phyloP scores from a whole-genome alignment of 1,140 invertebrate species.

The Triops cancriformis region DNA sequence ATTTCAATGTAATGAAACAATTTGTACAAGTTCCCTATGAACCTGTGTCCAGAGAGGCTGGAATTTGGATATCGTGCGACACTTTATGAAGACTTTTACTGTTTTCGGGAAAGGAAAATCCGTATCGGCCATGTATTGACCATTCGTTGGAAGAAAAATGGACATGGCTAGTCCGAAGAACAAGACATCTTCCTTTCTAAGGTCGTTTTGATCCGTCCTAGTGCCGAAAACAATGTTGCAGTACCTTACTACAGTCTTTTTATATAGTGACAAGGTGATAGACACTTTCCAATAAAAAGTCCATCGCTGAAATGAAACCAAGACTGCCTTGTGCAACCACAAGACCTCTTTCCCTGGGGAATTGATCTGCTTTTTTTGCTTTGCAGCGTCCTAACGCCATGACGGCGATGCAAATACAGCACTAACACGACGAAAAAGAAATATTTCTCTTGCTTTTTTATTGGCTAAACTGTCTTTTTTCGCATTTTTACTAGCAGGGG shows the following conservation, averaged over 20 bases:
- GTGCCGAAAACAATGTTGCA: neutral
- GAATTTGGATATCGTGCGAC: too few species aligned
- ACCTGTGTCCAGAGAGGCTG: too few species aligned
- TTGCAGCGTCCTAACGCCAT: neutral
- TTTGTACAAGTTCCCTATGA: too few species aligned
- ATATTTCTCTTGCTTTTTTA: neutral
- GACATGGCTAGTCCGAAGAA: neutral
- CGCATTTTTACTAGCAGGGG: neutral
- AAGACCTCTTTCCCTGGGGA: neutral
- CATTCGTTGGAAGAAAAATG: too few species aligned
- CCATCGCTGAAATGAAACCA: conserved; percentile 3
- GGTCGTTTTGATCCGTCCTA: neutral
- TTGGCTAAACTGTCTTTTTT: neutral
- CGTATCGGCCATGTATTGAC: too few species aligned
- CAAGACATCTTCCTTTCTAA: neutral
- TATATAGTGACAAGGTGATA: neutral
- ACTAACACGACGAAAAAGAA: too few species aligned
- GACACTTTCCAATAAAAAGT: conserved; percentile 4
- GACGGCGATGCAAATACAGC: neutral
- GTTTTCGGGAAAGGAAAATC: too few species aligned
- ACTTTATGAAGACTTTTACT: too few species aligned
- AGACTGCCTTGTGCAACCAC: neutral
- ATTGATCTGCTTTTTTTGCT: neutral
- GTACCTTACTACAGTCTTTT: neutral
- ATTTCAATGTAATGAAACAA: too few species aligned